These are phyloP conservation scores for Plebejus argus DNA, from an alignment of 2,888 invertebrate species.

Conservation along the genomic window DNA sequence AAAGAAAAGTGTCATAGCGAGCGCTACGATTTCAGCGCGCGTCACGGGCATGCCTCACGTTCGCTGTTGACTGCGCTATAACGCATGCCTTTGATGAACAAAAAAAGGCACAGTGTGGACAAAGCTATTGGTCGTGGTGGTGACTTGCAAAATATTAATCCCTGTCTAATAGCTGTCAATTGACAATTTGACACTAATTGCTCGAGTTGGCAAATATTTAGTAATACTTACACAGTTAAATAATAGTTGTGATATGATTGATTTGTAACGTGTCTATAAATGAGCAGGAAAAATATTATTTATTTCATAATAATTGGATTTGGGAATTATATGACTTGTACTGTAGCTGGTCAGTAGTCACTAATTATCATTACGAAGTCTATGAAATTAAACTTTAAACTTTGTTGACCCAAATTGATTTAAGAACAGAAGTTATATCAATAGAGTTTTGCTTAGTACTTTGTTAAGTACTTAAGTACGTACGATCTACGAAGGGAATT, in stretches of 20 bases:
- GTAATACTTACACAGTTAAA: not conserved
- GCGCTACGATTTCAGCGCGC: too few relatives aligned
- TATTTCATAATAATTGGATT: not conserved
- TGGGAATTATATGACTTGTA: not conserved
- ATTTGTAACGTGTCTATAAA: not conserved
- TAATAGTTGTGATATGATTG: not conserved
- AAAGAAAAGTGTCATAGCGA: too few relatives aligned
- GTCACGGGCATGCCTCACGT: too few relatives aligned
- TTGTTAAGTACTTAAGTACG: too few relatives aligned
- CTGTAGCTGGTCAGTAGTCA: not conserved
- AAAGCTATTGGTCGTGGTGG: too few relatives aligned
- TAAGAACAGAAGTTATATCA: too few relatives aligned
- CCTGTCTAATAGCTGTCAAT: not conserved
- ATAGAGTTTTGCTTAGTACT: not conserved
- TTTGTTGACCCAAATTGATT: too few relatives aligned
- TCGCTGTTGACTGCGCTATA: too few relatives aligned
- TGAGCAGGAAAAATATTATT: not conserved
- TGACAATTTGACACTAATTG: constrained; percentile 12
- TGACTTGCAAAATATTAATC: constrained; percentile 19
- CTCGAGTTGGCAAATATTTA: constrained; percentile 10
- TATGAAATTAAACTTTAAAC: not conserved
- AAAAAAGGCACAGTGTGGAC: too few relatives aligned
- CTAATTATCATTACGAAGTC: too few relatives aligned
- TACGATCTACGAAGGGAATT: too few relatives aligned
- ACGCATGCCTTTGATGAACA: too few relatives aligned